Evolutionary conservation across 1,140 invertebrate species (phyloP).

Genomic region (Centruroides sculpturatus): DNA sequence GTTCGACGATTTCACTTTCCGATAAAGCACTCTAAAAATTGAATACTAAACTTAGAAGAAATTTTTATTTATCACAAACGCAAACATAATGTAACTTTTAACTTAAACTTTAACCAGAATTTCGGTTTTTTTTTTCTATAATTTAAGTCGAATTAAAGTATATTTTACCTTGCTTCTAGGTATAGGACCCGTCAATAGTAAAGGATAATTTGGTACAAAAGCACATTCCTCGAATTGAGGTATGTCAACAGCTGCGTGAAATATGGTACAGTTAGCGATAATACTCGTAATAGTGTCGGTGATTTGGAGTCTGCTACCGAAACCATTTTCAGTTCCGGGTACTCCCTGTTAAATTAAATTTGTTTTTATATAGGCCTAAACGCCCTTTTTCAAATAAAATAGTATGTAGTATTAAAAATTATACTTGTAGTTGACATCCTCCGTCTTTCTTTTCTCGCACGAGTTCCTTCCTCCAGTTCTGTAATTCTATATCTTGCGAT

Average conservation of each 20-base stretch:
- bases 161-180: slow-evolving; percentile 29
- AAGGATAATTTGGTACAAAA: slow-evolving; percentile 37
- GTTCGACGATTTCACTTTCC: no score
- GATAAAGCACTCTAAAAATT: no score
- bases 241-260: slow-evolving; percentile 36
- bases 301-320: slow-evolving; percentile 27
- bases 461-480: slow-evolving; percentile 30
- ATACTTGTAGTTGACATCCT: slow-evolving; percentile 23
- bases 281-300: slow-evolving; percentile 28
- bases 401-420: no score
- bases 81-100: no score
- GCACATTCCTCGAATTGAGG: slow-evolving; percentile 31
- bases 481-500: slow-evolving; percentile 28
- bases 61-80: no score
- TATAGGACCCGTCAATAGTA: slow-evolving; percentile 25
- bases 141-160: no score
- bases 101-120: no score
- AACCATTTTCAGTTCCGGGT: slow-evolving; percentile 25
- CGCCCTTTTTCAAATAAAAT: no score
- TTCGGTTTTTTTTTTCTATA: no score
- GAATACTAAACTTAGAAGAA: no score
- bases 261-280: slow-evolving; percentile 33
- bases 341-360: slow-evolving; percentile 17
- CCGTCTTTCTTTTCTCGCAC: slow-evolving; percentile 23
- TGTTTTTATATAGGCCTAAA: background rate